Percentiles rank a stretch among this genome's conserved stretches.
Conservation (phyloP, 1,140 invertebrate genomes). For the Anagrus nilaparvatae region DNA sequence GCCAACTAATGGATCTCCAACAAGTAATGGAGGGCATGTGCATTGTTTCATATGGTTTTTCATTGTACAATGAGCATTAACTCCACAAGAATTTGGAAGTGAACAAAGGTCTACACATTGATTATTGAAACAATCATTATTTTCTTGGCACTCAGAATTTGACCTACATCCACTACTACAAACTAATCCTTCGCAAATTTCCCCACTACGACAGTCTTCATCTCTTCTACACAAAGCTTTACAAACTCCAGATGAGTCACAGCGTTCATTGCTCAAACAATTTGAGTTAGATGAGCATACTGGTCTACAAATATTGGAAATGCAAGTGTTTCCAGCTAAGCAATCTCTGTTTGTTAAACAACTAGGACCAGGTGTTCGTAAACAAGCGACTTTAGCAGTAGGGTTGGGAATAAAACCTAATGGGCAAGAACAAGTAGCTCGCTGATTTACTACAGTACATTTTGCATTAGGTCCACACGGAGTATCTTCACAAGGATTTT, state of each 20-base stretch:
- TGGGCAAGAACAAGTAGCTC: constrained; percentile 70
- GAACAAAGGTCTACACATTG: constrained; percentile 65
- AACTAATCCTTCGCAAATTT: constrained; percentile 71
- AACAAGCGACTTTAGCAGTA: constrained; percentile 70
- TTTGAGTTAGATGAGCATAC: constrained; percentile 64
- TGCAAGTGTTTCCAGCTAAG: constrained; percentile 54
- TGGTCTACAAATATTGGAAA: constrained; percentile 58
- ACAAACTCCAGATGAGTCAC: constrained; percentile 49
- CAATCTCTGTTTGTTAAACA: constrained; percentile 70
- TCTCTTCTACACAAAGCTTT: constrained; percentile 63
- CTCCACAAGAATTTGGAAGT: constrained; percentile 70
- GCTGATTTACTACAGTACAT: constrained; percentile 70
- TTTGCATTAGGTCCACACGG: constrained; percentile 77
- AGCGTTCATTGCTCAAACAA: constrained; percentile 74
- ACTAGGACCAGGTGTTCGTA: constrained; percentile 57
- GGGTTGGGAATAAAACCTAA: constrained; percentile 73
- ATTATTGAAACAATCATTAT: constrained; percentile 61
- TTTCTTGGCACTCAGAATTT: constrained; percentile 61
- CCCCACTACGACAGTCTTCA: constrained; percentile 70
- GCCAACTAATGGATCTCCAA: constrained; percentile 61
- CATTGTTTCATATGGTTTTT: constrained; percentile 63
- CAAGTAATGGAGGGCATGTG: constrained; percentile 57
- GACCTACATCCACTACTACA: constrained; percentile 71
- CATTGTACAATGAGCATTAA: constrained; percentile 63
- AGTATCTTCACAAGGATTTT: constrained; percentile 64